Evolutionary conservation across 2,888 invertebrate species (phyloP), one percentile per base, ranked within the genome.

Genomic region (Rhyacophila evoluta): DNA sequence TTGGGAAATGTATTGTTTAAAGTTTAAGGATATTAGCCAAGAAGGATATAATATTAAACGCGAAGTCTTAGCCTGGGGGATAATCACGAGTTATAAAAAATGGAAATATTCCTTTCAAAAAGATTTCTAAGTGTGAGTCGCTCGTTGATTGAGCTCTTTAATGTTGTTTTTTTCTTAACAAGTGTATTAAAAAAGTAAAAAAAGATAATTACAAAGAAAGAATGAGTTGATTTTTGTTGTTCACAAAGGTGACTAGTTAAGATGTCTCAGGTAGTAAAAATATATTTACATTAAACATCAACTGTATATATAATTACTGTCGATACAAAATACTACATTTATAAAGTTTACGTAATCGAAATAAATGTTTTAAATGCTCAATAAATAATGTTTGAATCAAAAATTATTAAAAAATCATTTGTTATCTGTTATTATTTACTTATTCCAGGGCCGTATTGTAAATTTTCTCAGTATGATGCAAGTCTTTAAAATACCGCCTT

Each of bases 21-120:
- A 55, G 55, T 55, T 55, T 55, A 25, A 55, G 19, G 1, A 55
- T 39, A 39, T 1, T 55, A 55, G 55, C 8, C 12, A 4, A 1
- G 19, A 55, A 33, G 19, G 19, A 19, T 12, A 19, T 10, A 10
- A 55, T 25, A 55, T 19, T 19, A 55, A 6, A 67, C 27, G 72
- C 55, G 67, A 38, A 69, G 41, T 77, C 70, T 71, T 33, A 41
- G 38, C 67, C 28, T 33, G 27, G 37, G 28, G 55, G 55, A 25
- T 38, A 29, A 41, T 76, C 12, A 36, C 39, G 33, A 39, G 76
- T 71, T 76, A 55, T 28, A 72, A 72, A 55, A 55, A 72, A 71
- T 71, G 71, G 39, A 76, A 76, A 76, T 76, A 72, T 33, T 72
- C 25, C 71, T 55, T 55, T 55, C 55, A 55, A 55, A 55, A 55